Base-by-base conservation (phyloP, 2,888 invertebrate genomes). In the Aquatica leii region DNA sequence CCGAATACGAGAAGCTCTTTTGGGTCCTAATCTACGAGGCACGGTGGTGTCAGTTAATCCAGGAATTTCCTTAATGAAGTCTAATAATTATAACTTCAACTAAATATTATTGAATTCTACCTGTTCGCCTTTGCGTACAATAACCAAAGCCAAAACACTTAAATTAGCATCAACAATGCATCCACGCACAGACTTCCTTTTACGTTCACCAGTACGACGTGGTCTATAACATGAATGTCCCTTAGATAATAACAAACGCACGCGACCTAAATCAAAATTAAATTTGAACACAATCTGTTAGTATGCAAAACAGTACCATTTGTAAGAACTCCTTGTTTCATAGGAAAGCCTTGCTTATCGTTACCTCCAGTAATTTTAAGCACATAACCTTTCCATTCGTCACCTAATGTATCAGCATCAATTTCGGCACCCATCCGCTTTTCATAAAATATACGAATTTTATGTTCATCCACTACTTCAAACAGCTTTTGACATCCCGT, bases 91-190 rank as follows among this genome's bases (percentile, higher is more conserved):
- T n/a, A n/a, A n/a, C n/a, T n/a, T n/a, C 8, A 1, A 53, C 1
- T 12, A 37, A 15, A 17, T 17, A 4, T 43, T 53, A 31, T 8
- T 43, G 20, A 21, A 11, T 8, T 15, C 14, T 81, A 91, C 91
- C 86, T 91, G 90, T 78, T 92, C 90, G 73, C 98, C 99, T 85
- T 98, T 98, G 82, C 94, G 95, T 67, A 98, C 91, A 78, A 99
- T 92, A 67, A 97, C 92, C 64, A 98, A 86, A 62, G 95, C 93
- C 77, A 99, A 85, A n/a, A 98, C 98, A 73, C 97, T 96, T 76
- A 99, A 88, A 83, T 98, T 98, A 67, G 92, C 90, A 84, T 99
- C 98, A 41, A 99, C 98, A 80, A 99, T 98, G 86, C 99, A 99
- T 43, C 99, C 99, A 73, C 98, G 92, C 59, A 99, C 98, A 51